A percentile compares a stretch with the other conserved stretches of the same genome.
These are phyloP conservation scores for Cardiocondyla obscurior DNA, from an alignment of 1,140 invertebrate genomes.

Conservation along the genomic window DNA sequence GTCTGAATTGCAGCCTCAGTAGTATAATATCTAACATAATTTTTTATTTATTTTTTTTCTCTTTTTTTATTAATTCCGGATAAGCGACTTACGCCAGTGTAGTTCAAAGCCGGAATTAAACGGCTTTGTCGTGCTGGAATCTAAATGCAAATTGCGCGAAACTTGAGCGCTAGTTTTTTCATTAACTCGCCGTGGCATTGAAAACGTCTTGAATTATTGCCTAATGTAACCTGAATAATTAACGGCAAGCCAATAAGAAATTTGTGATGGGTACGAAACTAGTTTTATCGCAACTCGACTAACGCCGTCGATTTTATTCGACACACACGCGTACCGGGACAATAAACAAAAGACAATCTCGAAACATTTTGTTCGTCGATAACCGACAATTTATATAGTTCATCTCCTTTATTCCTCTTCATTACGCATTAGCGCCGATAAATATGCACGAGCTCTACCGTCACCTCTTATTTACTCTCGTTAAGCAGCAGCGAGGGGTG, in stretches of 20 bases:
- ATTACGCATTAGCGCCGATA: neutral
- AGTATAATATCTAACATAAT: neutral
- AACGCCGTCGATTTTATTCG: neutral
- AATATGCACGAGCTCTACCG: neutral
- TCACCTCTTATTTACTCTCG: neutral
- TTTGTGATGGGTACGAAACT: neutral
- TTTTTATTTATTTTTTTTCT: too few species aligned
- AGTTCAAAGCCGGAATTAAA: neutral
- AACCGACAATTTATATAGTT: neutral
- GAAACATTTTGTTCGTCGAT: neutral
- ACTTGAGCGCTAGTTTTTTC: neutral
- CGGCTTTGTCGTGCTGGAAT: neutral
- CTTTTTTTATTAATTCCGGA: neutral
- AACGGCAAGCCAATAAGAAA: neutral
- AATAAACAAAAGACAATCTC: conserved; percentile 8
- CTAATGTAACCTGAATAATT: neutral
- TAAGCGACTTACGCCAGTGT: neutral
- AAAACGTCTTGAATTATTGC: neutral
- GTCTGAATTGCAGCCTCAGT: neutral
- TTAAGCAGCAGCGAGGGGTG: neutral
- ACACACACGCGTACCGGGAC: neutral
- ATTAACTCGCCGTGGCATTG: neutral
- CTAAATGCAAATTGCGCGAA: neutral
- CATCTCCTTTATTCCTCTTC: neutral
- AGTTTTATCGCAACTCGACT: neutral